A percentile compares a stretch with the other conserved stretches of the same genome.
Evolutionary conservation across 2,113 vertebrate genomes (phyloP).

Genomic region (Polypterus senegalus): DNA sequence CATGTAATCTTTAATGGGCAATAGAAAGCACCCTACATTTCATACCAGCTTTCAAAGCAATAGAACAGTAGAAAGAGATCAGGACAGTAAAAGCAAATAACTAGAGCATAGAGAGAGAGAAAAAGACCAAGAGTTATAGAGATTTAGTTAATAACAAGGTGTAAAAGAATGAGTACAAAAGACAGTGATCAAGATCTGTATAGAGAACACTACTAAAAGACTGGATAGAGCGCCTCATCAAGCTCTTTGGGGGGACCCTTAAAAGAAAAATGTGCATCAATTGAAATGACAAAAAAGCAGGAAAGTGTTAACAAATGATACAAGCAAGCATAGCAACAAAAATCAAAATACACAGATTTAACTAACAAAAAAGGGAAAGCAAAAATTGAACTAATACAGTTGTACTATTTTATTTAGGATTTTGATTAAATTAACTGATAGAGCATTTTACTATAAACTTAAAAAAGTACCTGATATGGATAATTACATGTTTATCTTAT

Average conservation of each 20-base stretch:
- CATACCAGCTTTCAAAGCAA: slow-evolving; percentile 67
- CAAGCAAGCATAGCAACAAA: slow-evolving; percentile 9
- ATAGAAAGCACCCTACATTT: slow-evolving; percentile 52
- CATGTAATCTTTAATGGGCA: slow-evolving; percentile 6
- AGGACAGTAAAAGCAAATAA: slow-evolving; percentile 51
- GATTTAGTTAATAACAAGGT: slow-evolving; percentile 49
- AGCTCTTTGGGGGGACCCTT: slow-evolving; percentile 71
- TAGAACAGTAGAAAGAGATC: slow-evolving; percentile 44
- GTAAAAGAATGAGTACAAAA: slow-evolving; percentile 41
- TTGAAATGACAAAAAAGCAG: slow-evolving; percentile 51
- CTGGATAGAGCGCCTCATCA: slow-evolving; percentile 59
- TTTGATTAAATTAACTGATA: no score
- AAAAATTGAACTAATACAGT: slow-evolving; percentile 3
- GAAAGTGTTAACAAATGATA: slow-evolving; percentile 43
- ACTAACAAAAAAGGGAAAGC: no score
- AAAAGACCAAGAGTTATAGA: slow-evolving; percentile 42
- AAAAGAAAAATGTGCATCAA: slow-evolving; percentile 72
- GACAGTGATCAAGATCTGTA: slow-evolving; percentile 67
- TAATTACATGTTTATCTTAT: no score
- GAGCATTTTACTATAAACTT: no score
- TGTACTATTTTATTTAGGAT: not conserved
- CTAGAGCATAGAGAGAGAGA: slow-evolving; percentile 36
- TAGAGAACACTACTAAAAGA: slow-evolving; percentile 69
- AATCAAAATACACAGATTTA: slow-evolving; percentile 2
- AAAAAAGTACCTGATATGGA: no score